Conservation (phyloP, 2,113 vertebrate species). For the Lagopus leucura region DNA sequence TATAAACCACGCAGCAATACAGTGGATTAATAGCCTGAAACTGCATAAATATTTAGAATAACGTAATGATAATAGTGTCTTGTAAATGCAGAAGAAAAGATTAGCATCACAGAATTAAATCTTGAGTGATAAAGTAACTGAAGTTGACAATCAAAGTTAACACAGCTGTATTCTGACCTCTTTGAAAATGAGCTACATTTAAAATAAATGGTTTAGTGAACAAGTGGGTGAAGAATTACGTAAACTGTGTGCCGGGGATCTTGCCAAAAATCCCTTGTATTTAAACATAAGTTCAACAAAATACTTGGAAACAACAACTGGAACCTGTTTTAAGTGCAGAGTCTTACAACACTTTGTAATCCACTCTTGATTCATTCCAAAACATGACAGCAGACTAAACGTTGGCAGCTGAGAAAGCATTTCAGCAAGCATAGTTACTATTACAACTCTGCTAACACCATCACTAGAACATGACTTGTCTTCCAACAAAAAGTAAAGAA, state of each 20-base stretch:
- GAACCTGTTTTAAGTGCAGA: not conserved
- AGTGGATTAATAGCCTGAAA: not conserved
- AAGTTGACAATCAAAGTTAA: not conserved
- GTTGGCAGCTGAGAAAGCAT: not conserved
- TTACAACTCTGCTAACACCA: not conserved
- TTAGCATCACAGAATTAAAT: not conserved
- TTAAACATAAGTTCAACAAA: not conserved
- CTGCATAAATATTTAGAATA: not conserved
- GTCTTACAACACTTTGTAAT: not conserved
- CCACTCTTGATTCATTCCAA: not conserved
- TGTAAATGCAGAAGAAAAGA: not conserved
- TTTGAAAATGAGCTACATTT: not conserved
- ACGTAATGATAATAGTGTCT: not conserved
- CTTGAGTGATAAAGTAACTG: not conserved
- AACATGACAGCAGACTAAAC: not conserved
- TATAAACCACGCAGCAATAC: not conserved
- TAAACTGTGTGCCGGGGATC: not conserved
- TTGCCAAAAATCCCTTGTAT: not conserved
- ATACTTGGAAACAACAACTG: slow-evolving; percentile 2
- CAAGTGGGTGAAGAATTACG: not conserved
- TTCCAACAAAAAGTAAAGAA: not conserved
- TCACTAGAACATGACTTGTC: not conserved
- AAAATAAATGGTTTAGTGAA: slow-evolving; percentile 14
- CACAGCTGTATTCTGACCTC: not conserved
- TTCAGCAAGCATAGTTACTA: not conserved